Evolutionary conservation across 2,888 invertebrate genomes (phyloP), one percentile per base, ranked within the genome.

Genomic region (Phyto melanocephala): DNA sequence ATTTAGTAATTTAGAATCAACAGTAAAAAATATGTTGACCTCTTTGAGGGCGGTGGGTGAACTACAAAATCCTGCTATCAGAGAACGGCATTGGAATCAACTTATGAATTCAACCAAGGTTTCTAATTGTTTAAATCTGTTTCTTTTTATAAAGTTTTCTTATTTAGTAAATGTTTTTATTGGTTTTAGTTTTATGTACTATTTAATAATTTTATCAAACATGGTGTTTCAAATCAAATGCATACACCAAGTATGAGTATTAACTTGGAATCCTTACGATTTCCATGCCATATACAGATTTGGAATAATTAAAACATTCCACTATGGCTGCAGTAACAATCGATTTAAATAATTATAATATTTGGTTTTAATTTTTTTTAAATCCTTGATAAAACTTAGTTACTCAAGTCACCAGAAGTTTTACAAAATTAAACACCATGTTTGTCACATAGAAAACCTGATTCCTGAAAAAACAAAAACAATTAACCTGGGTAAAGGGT

Each of bases 61-160:
- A 90, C 92, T 99, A 2, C 98, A 99, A 92, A 99, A 99, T 92
- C 96, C 98, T 50, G 98, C 98, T 0, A 98, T 99, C 85, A 93
- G 98, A 80, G 98, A 98, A 91, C 93, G 99, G 22, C 99, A 99
- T 92, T 99, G 99, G 99, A 95, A 97, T 89, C 98, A 98, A 91
- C 93, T 99, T 65, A 98, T 99, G 97, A 95, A 95, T 87, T 97
- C 98, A 62, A 98, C 98, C 17, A 98, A 98, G 96, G 97, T 96
- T 93, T 83, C 74, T 83, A 47, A 28, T 75, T 63, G n/a, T 37
- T 45, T 37, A 3, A 8, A 17, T 56, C n/a, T 33, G 22, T 71
- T 20, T 24, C 1, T n/a, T n/a, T 42, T 52, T 42, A 7, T 20
- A 10, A 17, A 8, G 52, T 70, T 11, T 22, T 28, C 3, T 42